These are phyloP conservation scores for Callyntrura guangdongensis DNA, from an alignment of 2,888 invertebrate genomes.

Conservation along the genomic window DNA sequence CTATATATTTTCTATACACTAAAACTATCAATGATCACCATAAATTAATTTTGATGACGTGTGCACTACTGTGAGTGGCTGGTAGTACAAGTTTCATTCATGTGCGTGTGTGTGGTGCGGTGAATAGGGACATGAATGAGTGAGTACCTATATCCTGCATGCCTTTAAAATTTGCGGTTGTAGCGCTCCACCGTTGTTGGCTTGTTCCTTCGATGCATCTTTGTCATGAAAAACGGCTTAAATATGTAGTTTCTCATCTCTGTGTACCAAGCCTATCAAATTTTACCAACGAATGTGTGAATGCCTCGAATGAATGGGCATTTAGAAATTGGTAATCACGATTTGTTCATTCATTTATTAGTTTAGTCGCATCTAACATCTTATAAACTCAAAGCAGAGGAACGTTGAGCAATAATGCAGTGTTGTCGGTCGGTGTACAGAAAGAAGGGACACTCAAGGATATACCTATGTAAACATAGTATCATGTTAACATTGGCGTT, in stretches of 20 bases:
- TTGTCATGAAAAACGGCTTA: slow-evolving; percentile 8
- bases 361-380: not conserved
- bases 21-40: slow-evolving; percentile 19
- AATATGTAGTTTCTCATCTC: not conserved
- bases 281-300: slow-evolving; percentile 29
- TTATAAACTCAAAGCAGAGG: too few relatives aligned
- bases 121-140: not conserved
- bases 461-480: not conserved
- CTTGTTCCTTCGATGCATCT: not conserved
- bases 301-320: slow-evolving; percentile 55
- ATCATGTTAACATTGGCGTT: too few relatives aligned
- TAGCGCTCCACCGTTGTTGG: not conserved
- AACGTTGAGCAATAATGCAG: too few relatives aligned
- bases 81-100: not conserved
- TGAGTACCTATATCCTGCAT: not conserved
- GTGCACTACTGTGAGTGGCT: not conserved
- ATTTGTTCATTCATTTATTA: slow-evolving; percentile 30
- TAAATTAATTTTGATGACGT: slow-evolving; percentile 28
- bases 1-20: not conserved
- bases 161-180: not conserved
- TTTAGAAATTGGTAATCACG: slow-evolving; percentile 70
- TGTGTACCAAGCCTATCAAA: slow-evolving; percentile 10
- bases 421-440: not conserved
- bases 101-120: not conserved
- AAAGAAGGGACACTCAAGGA: not conserved